Conservation (phyloP, 2,797 vertebrate species). For the Margarornis squamiger region DNA sequence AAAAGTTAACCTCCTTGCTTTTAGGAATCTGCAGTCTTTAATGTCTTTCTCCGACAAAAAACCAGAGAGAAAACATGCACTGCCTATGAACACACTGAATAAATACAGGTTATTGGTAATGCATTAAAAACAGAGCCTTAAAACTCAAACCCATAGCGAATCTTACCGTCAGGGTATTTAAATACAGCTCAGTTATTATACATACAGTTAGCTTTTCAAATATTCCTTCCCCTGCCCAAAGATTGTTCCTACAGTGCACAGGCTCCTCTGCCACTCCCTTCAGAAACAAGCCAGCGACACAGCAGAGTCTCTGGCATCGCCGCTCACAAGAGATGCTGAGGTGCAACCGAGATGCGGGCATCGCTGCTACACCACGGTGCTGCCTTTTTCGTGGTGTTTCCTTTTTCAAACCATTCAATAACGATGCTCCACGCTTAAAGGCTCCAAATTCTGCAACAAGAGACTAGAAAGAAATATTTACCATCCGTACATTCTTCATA, state of each 20-base stretch:
- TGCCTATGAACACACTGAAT: neutral
- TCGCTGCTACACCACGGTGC: neutral
- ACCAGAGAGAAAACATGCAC: neutral
- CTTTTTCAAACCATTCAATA: neutral
- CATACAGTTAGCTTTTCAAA: neutral
- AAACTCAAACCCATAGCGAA: neutral
- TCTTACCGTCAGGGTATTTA: neutral
- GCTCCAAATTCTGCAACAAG: neutral
- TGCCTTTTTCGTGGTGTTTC: neutral
- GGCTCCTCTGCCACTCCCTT: constrained; percentile 35
- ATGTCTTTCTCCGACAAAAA: neutral
- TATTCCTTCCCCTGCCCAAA: neutral
- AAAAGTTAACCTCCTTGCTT: neutral
- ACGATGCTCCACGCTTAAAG: neutral
- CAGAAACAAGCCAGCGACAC: neutral
- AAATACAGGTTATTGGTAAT: neutral
- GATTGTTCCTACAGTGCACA: neutral
- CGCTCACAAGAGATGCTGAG: neutral
- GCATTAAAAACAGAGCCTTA: neutral
- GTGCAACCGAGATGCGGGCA: neutral
- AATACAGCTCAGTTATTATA: neutral
- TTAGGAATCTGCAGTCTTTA: neutral
- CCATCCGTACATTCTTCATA: constrained; percentile 98
- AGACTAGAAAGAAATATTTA: constrained; percentile 77
- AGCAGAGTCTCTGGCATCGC: neutral